Evolutionary conservation across 2,888 invertebrate species (phyloP), one percentile per base, ranked within the genome.

Genomic region (Eustalomyia histrio): DNA sequence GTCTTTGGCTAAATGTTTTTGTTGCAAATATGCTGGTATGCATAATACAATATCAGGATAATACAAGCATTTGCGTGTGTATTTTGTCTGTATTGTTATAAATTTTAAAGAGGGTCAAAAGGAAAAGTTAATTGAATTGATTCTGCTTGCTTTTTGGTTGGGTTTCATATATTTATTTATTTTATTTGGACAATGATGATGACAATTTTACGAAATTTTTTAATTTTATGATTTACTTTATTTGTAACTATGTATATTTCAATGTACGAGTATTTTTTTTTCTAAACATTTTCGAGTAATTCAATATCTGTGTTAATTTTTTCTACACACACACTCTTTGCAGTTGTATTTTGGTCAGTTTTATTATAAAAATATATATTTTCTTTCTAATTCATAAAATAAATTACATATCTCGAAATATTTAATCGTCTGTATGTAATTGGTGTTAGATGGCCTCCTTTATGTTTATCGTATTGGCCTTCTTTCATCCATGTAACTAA

Each of bases 121-220:
- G 43, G 24, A 55, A 67, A 55, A 55, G 55, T 67, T 67, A 67
- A 67, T 67, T 67, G 55, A 67, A 67, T 67, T 67, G 67, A 67
- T 55, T 67, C 55, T 53, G 2, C 14, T 65, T 65, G 29, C 29
- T 29, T 29, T 29, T 29, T 29, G 6, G 29, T 29, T 29, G 29
- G 7, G 29, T 7, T 65, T 35, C 18, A 55, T n/a, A n/a, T 35
- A 9, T 7, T 47, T 47, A n/a, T n/a, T 47, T n/a, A 47, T n/a
- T 47, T 14, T 47, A n/a, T n/a, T n/a, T n/a, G n/a, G n/a, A 47
- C 43, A 47, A 47, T 47, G 43, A 47, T n/a, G 43, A 47, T 21
- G 63, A 50, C 50, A 50, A 43, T 50, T 18, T 50, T 63, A 50
- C 16, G 47, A 50, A 50, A 63, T 14, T 39, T 61, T 63, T 63